Base-by-base conservation (phyloP, 1,140 invertebrate species). In the Trichonephila clavipes region DNA sequence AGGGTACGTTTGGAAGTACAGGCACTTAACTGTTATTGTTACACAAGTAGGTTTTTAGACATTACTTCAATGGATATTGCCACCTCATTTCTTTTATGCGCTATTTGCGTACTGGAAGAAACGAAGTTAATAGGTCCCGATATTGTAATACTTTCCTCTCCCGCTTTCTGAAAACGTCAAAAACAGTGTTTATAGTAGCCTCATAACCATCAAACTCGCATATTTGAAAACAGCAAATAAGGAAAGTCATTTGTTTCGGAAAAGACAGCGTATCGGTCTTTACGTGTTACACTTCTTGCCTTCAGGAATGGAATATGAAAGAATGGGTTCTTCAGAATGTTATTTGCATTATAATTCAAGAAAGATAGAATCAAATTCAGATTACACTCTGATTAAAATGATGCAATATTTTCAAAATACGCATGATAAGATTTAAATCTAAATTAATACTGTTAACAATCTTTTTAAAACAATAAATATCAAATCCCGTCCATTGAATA, bases 1-100 rank as follows among this genome's bases (percentile, higher is more conserved):
- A 64, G 28, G 59, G 85, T 86, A 93, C 85, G 86, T 93, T 82
- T 88, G 66, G 61, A 92, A 93, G 86, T 28, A 81, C 64, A 19
- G 19, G 24, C 58, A 77, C 82, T 92, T 87, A 92, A 82, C 86
- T 88, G 85, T 93, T 93, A 88, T 93, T 93, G 85, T 88, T 93
- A 93, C 69, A 82, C 92, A 93, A 93, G 92, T 93, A 93, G 85
- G 51, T 87, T 88, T 93, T 88, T 93, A 81, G 86, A 93, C 92
- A 88, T 93, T 93, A 88, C 58, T 64, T 82, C 92, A 82, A 93
- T 88, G 69, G 92, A 88, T 93, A 88, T 88, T 64, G 91, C 64
- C 62, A 44, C n/a, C 90, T 66, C 86, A 88, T 88, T 88, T 88
- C 92, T 66, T 88, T 88, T 93, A 77, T 82, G 66, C 59, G 85